Percentiles rank a stretch among this genome's conserved stretches.
phyloP scores from a whole-genome alignment of 2,797 vertebrate genomes.

The Melanotaenia nigrans region DNA sequence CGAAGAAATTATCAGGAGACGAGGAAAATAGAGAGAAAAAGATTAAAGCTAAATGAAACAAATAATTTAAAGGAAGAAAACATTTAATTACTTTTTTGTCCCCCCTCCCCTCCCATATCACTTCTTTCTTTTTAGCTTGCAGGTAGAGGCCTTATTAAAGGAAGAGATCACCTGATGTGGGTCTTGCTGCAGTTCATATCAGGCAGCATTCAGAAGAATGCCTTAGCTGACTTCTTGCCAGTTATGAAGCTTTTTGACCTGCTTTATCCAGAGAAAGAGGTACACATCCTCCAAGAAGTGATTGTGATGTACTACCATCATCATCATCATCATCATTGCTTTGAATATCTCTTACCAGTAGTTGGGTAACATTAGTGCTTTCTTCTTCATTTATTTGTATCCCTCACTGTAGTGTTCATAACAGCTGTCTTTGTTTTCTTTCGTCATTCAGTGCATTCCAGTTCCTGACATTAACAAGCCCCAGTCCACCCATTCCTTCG shows the following conservation, averaged over 20 bases:
- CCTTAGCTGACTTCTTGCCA: constrained; percentile 94
- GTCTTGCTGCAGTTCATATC: constrained; percentile 98
- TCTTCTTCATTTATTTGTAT: background rate
- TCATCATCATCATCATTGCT: background rate
- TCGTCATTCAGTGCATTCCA: constrained; percentile 90
- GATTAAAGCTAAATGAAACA: background rate
- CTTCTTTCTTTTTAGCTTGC: constrained; percentile 85
- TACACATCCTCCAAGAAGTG: constrained; percentile 46
- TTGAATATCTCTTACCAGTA: background rate
- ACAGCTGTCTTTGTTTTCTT: background rate
- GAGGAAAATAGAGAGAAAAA: too few species aligned
- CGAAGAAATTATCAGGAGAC: too few species aligned
- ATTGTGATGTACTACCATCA: background rate
- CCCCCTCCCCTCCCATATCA: background rate
- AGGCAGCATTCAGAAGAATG: constrained; percentile 99
- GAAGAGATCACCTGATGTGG: constrained; percentile 99
- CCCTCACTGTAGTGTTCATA: too few species aligned
- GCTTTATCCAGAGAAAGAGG: constrained; percentile 98
- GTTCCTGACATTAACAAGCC: constrained; percentile 99
- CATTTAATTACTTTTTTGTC: background rate
- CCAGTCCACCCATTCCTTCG: constrained; percentile 97
- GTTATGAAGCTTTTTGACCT: constrained; percentile 99
- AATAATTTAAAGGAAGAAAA: background rate
- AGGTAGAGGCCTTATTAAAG: constrained; percentile 96
- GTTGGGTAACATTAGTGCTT: too few species aligned